These are phyloP conservation scores for Meloidogyne floridensis DNA, from an alignment of 1,140 invertebrate genomes.

Conservation along the genomic window DNA sequence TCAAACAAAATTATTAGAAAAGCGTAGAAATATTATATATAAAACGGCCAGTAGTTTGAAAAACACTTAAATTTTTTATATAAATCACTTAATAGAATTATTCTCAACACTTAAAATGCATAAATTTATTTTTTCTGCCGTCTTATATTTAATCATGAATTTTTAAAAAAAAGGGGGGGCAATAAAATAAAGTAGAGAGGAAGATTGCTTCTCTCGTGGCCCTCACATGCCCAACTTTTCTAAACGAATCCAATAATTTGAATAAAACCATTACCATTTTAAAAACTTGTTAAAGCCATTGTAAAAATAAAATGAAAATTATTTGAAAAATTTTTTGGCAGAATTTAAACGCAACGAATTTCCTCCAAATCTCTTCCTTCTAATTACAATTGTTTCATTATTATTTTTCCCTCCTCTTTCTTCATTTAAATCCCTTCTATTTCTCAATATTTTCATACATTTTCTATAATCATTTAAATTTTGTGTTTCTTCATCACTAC, in stretches of 20 bases:
- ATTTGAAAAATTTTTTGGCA: conserved; percentile 26
- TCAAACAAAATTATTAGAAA: too few species aligned
- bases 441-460: conserved; percentile 16
- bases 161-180: too few species aligned
- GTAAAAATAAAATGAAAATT: conserved; percentile 1
- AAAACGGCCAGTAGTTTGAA: not conserved
- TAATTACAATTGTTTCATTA: not conserved
- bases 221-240: too few species aligned
- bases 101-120: too few species aligned
- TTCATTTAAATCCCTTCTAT: conserved; percentile 1
- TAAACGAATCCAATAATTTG: too few species aligned
- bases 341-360: not conserved
- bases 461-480: conserved; percentile 29
- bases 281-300: not conserved
- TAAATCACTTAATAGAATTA: not conserved
- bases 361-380: not conserved
- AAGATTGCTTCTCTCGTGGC: too few species aligned
- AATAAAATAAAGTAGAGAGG: too few species aligned
- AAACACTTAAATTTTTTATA: not conserved
- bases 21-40: not conserved
- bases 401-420: too few species aligned
- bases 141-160: too few species aligned
- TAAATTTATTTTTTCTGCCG: too few species aligned
- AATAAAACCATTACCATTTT: too few species aligned
- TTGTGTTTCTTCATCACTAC: conserved; percentile 21